These are phyloP conservation scores for Tethya wilhelma DNA, from an alignment of 37 sponge, comb jelly and placozoan species.

Conservation along the genomic window DNA sequence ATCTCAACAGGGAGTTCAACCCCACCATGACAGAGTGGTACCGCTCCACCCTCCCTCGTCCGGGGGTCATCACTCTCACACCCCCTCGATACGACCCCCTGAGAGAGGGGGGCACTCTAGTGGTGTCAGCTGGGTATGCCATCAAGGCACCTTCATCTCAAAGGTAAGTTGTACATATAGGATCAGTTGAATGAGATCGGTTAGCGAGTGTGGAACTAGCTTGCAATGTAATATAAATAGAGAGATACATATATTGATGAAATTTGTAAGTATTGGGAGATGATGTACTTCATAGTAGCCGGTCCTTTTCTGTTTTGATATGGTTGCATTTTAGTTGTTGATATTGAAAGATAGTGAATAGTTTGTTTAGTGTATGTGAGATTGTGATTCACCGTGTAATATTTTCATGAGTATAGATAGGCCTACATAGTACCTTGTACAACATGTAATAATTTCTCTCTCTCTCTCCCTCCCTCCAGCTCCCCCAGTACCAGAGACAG, in stretches of 20 bases:
- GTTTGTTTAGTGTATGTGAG: background rate
- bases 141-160: slow-evolving; percentile 22
- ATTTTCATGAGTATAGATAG: background rate
- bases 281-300: background rate
- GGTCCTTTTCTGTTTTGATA: no score
- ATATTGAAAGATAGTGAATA: background rate
- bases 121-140: slow-evolving; percentile 27
- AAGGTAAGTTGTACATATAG: slow-evolving; percentile 4
- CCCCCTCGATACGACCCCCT: slow-evolving; percentile 36
- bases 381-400: background rate
- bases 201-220: no score
- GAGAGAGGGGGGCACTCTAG: slow-evolving; percentile 13
- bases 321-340: background rate
- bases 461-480: background rate
- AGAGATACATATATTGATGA: no score
- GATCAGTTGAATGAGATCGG: background rate
- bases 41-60: slow-evolving; percentile 6
- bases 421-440: background rate
- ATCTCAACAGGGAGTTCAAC: background rate
- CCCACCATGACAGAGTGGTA: slow-evolving; percentile 37
- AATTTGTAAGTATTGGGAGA: background rate
- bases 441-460: background rate
- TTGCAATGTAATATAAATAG: no score
- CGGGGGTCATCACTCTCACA: slow-evolving; percentile 32
- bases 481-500: background rate